Evolutionary conservation across 2,797 vertebrate species (phyloP), one percentile per base, ranked within the genome.

Genomic region (Siniperca obscura): DNA sequence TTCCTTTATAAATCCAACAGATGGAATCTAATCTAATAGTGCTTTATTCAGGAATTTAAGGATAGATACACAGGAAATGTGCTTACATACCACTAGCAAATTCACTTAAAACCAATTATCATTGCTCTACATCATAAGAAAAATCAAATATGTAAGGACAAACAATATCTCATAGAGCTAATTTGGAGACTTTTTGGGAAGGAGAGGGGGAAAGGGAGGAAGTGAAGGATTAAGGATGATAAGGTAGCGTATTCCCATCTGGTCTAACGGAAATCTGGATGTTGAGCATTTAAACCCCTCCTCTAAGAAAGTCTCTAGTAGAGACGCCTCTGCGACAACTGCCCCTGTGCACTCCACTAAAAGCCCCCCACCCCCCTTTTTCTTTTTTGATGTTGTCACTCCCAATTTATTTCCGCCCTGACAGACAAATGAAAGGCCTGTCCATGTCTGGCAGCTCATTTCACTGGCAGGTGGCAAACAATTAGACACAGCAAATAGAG

Each of bases 381-480:
- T 94, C 94, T 96, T 97, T 98, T 98, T 95, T 98, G 96, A 98
- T 96, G 96, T 96, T 98, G 98, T 98, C 98, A 97, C 95, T 97
- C 96, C 95, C 95, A 94, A 98, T 99, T 96, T 96, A 95, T 92
- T 94, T 95, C 95, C 91, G 81, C 90, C 95, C 95, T 97, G 97
- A 97, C 96, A 96, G 96, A 97, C 97, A 96, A 98, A 97, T 96
- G 97, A 97, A 97, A 96, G 95, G 95, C 95, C 96, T 96, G 96
- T 96, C 95, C 96, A 87, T 92, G 69, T 90, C 84, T 95, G 95
- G 95, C 95, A 95, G 98, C 97, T 98, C 98, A 98, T 99, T 98
- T 97, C 96, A 93, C 96, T 98, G 97, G 97, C 98, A 98, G 98
- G 97, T 98, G 98, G 97, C 97, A 98, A 98, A 99, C 98, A 98